phyloP scores from a whole-genome alignment of 2,113 vertebrate species.

The Phalacrocorax aristotelis region DNA sequence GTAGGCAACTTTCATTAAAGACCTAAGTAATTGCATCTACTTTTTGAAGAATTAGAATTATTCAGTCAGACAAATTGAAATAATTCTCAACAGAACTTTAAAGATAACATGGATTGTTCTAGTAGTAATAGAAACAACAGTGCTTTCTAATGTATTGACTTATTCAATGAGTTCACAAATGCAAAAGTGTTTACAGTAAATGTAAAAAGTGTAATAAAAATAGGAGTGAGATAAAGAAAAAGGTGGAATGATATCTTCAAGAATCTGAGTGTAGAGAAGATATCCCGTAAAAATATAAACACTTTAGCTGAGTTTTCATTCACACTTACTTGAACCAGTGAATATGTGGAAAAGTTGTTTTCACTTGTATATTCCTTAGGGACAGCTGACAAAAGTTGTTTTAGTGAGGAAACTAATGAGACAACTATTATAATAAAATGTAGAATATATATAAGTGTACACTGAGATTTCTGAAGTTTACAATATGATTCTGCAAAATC shows the following conservation, averaged over 20 bases:
- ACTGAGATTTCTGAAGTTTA: background rate
- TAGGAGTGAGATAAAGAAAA: background rate
- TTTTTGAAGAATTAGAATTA: background rate
- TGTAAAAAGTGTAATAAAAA: background rate
- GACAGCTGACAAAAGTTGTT: background rate
- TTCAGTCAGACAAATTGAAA: background rate
- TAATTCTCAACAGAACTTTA: background rate
- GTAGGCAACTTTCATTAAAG: background rate
- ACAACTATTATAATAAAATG: background rate
- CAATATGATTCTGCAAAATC: background rate
- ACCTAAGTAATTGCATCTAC: background rate
- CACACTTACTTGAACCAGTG: background rate
- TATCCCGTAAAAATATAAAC: background rate
- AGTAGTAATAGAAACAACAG: background rate
- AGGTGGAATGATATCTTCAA: background rate
- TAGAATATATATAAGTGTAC: background rate
- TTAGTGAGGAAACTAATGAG: background rate
- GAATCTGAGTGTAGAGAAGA: background rate
- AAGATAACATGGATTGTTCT: background rate
- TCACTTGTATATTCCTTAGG: background rate
- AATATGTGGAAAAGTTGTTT: background rate
- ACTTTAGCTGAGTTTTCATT: background rate
- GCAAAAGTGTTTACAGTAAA: background rate
- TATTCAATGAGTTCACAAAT: background rate
- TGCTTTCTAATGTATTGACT: background rate